These are phyloP conservation scores for Agrotis ipsilon DNA, from an alignment of 2,888 invertebrate genomes.

Conservation along the genomic window DNA sequence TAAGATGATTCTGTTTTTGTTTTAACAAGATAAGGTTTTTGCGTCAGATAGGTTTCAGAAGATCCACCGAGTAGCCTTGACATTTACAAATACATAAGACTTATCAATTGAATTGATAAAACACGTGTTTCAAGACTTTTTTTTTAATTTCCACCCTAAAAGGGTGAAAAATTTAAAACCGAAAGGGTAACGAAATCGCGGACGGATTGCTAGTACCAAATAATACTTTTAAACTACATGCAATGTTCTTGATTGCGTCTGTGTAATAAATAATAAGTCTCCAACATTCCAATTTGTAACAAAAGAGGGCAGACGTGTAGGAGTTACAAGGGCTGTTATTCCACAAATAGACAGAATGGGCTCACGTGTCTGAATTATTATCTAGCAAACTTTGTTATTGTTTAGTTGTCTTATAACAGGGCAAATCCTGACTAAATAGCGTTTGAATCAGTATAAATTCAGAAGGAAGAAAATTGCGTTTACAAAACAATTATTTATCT, in stretches of 20 bases:
- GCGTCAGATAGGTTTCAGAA: too few species aligned
- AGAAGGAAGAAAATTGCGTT: not conserved
- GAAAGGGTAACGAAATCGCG: too few species aligned
- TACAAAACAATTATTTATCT: not conserved
- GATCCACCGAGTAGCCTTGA: too few species aligned
- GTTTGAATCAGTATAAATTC: not conserved
- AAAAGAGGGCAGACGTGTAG: slow-evolving; percentile 21
- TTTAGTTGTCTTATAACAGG: not conserved
- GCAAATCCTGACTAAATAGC: not conserved
- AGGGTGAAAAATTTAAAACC: too few species aligned
- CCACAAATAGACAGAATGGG: slow-evolving; percentile 10
- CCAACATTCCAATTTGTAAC: not conserved
- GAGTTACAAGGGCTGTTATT: slow-evolving; percentile 7
- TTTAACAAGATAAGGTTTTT: too few species aligned
- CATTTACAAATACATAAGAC: too few species aligned
- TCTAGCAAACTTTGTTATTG: not conserved
- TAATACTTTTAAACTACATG: not conserved
- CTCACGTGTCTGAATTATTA: slow-evolving; percentile 18
- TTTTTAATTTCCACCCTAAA: too few species aligned
- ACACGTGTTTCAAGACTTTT: too few species aligned
- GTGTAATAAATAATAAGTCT: not conserved
- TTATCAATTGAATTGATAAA: too few species aligned
- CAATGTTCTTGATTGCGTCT: not conserved
- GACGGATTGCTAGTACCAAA: too few species aligned
- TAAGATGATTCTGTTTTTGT: too few species aligned